Conservation (phyloP, 1,140 invertebrate species). For the Calephelis nemesis region DNA sequence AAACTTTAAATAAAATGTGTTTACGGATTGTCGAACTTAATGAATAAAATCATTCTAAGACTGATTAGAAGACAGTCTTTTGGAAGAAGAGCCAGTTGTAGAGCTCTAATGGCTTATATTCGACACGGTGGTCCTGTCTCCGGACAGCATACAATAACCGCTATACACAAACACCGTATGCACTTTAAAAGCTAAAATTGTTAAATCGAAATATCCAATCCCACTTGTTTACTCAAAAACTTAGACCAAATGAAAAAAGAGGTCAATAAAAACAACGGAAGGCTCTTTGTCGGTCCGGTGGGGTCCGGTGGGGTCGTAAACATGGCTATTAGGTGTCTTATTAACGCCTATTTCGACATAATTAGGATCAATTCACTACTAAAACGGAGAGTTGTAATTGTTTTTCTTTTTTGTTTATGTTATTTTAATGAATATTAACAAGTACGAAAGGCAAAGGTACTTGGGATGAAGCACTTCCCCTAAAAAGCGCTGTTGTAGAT, state of each 20-base stretch:
- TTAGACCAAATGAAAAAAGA: conserved; percentile 60
- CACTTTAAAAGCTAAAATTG: conserved; percentile 51
- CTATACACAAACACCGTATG: not conserved
- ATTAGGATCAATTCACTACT: conserved; percentile 68
- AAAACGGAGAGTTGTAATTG: conserved; percentile 55
- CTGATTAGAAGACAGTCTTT: too few species aligned
- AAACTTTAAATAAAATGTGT: too few species aligned
- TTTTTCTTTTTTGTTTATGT: conserved; percentile 52
- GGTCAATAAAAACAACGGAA: conserved; percentile 67
- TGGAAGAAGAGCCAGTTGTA: too few species aligned
- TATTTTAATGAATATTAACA: conserved; percentile 38
- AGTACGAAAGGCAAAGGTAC: not conserved
- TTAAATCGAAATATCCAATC: conserved; percentile 49
- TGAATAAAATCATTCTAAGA: too few species aligned
- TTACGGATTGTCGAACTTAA: too few species aligned
- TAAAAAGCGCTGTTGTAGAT: not conserved
- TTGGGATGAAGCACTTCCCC: not conserved
- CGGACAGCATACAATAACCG: not conserved
- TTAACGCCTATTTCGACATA: conserved; percentile 76
- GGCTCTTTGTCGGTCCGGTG: conserved; percentile 64
- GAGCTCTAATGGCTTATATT: not conserved
- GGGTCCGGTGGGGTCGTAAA: conserved; percentile 56
- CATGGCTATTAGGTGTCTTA: conserved; percentile 68
- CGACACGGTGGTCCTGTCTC: not conserved
- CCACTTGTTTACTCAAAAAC: conserved; percentile 64